Base-by-base conservation (phyloP, 2,888 invertebrate genomes). In the Synanthedon tipuliformis region DNA sequence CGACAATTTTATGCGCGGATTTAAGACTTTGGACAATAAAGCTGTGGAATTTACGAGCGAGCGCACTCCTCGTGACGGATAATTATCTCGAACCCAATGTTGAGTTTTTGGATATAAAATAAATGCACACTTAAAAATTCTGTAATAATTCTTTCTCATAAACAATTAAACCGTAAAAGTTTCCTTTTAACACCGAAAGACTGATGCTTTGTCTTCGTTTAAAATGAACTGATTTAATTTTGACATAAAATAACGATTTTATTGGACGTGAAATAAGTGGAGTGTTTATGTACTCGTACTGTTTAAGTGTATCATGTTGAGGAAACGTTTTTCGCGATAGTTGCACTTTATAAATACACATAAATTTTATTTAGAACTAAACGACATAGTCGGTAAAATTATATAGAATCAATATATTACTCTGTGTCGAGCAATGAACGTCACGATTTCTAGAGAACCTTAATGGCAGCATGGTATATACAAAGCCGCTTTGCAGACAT, bases 1-100 rank as follows among this genome's bases (percentile, higher is more conserved):
- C 70, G 74, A 81, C 75, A 77, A 78, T 78, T 83, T 82, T 78
- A 83, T 78, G 80, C 64, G 65, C 65, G 70, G 69, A 71, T 76
- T 80, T 78, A 76, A 81, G 71, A 72, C 70, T 69, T 62, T 61
- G 63, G 62, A 70, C 68, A 72, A 75, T 82, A 80, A 81, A 82
- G 74, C 70, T 70, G 63, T 59, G 62, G 62, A 70, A 77, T 80
- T 81, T 79, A 81, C 71, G 73, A 73, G 58, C 61, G 57, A 62
- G 61, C 64, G 66, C 73, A 71, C 67, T 73, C 72, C 64, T 69
- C 56, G 69, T 71, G 76, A 73, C 64, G 72, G 68, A 70, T 76
- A 77, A 80, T 80, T 76, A 77, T 72, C 71, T 67, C 62, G 65
- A 69, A 65, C 45, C 8, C 15, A n/a, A n/a, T 45, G 45, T 45